phyloP scores from a whole-genome alignment of 35 echinoderm and acorn worm species.

The Heliocidaris tuberculata region DNA sequence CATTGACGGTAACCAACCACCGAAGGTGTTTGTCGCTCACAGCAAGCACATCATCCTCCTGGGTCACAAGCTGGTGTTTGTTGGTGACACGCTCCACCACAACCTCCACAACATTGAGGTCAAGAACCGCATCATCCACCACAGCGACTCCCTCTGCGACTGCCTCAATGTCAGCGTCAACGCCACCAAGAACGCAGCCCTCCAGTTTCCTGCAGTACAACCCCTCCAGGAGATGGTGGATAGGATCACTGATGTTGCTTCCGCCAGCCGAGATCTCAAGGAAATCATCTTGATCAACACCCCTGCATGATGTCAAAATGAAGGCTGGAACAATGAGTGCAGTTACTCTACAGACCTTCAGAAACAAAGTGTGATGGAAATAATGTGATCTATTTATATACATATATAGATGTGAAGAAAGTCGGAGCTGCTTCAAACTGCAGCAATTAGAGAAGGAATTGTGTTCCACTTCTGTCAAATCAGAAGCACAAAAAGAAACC shows the following conservation, averaged over 20 bases:
- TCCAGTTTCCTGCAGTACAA: slow-evolving; percentile 87
- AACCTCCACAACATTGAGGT: slow-evolving; percentile 72
- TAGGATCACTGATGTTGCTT: slow-evolving; percentile 83
- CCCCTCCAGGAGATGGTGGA: slow-evolving; percentile 97
- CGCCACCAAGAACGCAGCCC: slow-evolving; percentile 84
- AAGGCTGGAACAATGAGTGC: not conserved
- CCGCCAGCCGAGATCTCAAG: slow-evolving; percentile 83
- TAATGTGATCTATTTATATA: too few relatives aligned
- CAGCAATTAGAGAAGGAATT: too few relatives aligned
- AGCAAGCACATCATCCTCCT: slow-evolving; percentile 95
- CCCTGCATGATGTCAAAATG: not conserved
- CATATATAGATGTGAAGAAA: too few relatives aligned
- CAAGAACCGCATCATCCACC: slow-evolving; percentile 65
- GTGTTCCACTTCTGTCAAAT: too few relatives aligned
- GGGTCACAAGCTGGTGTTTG: slow-evolving; percentile 96
- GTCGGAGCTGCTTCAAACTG: too few relatives aligned
- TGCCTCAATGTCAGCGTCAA: slow-evolving; percentile 81
- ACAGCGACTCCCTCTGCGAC: slow-evolving; percentile 82
- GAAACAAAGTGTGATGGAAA: not conserved
- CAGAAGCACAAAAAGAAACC: too few relatives aligned
- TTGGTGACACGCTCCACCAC: slow-evolving; percentile 91
- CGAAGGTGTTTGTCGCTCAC: slow-evolving; percentile 96
- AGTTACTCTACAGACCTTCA: not conserved
- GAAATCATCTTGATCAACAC: slow-evolving; percentile 52
- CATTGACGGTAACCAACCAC: slow-evolving; percentile 84